Evolutionary conservation across 2,797 vertebrate species (phyloP).

Genomic region (Pitangus sulphuratus): DNA sequence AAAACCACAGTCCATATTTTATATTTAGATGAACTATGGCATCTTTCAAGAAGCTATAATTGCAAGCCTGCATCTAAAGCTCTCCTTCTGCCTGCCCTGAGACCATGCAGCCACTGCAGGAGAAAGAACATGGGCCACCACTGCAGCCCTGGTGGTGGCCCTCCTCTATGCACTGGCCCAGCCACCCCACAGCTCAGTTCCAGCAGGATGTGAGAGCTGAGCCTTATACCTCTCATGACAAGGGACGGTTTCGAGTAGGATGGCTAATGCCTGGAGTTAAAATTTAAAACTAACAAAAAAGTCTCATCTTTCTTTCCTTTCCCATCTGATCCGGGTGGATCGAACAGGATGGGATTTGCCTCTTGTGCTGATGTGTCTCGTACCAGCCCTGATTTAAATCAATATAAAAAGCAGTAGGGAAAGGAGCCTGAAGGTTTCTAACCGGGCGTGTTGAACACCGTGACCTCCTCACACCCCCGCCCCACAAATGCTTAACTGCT

Average conservation of each 20-base stretch:
- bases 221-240: background rate
- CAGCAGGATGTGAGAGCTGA: fast-evolving
- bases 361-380: background rate
- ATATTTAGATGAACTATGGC: background rate
- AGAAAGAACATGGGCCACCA: constrained; percentile 65
- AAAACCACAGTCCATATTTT: constrained; percentile 22
- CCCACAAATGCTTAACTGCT: constrained; percentile 43
- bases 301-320: background rate
- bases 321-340: background rate
- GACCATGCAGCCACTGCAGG: constrained; percentile 62
- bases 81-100: constrained; percentile 28
- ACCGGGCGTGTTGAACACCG: background rate
- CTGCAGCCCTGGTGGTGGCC: constrained; percentile 27
- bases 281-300: background rate
- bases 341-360: background rate
- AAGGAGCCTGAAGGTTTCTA: background rate
- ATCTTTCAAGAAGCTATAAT: constrained; percentile 13
- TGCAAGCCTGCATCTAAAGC: constrained; percentile 50
- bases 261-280: background rate
- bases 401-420: background rate
- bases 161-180: background rate
- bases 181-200: constrained; percentile 51
- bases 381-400: background rate
- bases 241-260: background rate
- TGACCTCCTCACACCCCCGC: constrained; percentile 47